Evolutionary conservation across 1,140 invertebrate genomes (phyloP).

Genomic region (Drosophila serrata): DNA sequence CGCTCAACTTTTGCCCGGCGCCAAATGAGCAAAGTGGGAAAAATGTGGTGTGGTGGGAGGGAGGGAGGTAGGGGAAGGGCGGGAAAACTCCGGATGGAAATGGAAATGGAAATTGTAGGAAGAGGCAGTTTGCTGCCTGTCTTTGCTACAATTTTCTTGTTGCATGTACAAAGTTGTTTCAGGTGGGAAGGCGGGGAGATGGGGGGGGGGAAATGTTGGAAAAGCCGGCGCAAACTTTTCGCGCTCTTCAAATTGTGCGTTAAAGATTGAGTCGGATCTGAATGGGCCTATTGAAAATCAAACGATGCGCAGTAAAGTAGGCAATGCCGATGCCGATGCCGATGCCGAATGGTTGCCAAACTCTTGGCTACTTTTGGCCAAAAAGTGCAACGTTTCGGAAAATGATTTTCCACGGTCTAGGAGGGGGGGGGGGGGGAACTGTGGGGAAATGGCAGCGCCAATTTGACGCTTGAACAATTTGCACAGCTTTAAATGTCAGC

Average conservation of each 20-base stretch:
- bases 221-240: slow-evolving; percentile 47
- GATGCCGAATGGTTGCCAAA: slow-evolving; percentile 26
- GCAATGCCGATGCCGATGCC: slow-evolving; percentile 41
- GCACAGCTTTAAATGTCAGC: slow-evolving; percentile 82
- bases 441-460: slow-evolving; percentile 66
- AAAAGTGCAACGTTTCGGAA: slow-evolving; percentile 60
- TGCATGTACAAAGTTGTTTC: slow-evolving; percentile 70
- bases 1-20: slow-evolving; percentile 61
- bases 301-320: slow-evolving; percentile 75
- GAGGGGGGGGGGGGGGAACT: not conserved
- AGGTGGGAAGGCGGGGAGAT: slow-evolving; percentile 5
- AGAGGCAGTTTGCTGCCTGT: slow-evolving; percentile 3
- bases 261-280: slow-evolving; percentile 67
- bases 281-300: slow-evolving; percentile 73
- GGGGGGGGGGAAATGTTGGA: not conserved
- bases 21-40: slow-evolving; percentile 63
- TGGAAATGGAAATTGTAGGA: slow-evolving; percentile 1
- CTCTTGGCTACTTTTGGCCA: slow-evolving; percentile 16
- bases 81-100: slow-evolving; percentile 5
- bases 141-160: slow-evolving; percentile 63
- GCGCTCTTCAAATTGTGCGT: slow-evolving; percentile 78
- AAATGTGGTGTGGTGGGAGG: no score
- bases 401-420: slow-evolving; percentile 44
- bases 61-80: no score
- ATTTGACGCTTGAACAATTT: slow-evolving; percentile 82